phyloP scores from a whole-genome alignment of 2,113 vertebrate genomes.

The Pimephales promelas region DNA sequence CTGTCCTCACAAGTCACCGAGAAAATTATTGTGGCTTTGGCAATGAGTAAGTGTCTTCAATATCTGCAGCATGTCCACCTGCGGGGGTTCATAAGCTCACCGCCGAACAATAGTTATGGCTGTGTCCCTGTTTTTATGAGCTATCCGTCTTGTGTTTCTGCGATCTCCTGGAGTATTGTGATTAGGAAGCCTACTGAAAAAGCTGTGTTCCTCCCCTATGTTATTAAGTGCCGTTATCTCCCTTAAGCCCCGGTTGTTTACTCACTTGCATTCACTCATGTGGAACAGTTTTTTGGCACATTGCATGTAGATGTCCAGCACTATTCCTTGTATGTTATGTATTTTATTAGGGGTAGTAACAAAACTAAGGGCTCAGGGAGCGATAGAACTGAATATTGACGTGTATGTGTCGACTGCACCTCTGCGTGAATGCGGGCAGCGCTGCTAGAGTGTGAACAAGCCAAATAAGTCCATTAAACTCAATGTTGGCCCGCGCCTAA shows the following conservation, averaged over 20 bases:
- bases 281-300: constrained; percentile 23
- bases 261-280: constrained; percentile 34
- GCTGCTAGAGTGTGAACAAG: constrained; percentile 32
- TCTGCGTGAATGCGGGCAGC: constrained; percentile 23
- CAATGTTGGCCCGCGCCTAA: constrained; percentile 29
- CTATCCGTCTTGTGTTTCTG: constrained; percentile 35
- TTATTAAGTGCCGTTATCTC: constrained; percentile 42
- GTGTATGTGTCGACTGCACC: constrained; percentile 14
- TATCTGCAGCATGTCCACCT: constrained; percentile 52
- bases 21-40: constrained; percentile 41
- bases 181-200: constrained; percentile 30
- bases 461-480: constrained; percentile 54
- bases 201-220: constrained; percentile 18
- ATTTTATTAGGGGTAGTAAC: constrained; percentile 15
- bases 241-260: constrained; percentile 29
- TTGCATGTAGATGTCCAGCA: constrained; percentile 29
- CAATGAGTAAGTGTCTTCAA: constrained; percentile 50
- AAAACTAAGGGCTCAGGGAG: background rate
- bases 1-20: constrained; percentile 14
- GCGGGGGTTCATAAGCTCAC: constrained; percentile 43
- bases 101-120: constrained; percentile 38
- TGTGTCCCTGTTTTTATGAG: constrained; percentile 26
- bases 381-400: constrained; percentile 19
- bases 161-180: constrained; percentile 30
- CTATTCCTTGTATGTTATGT: constrained; percentile 19